phyloP scores from a whole-genome alignment of 1,140 invertebrate genomes.

The Belonocnema kinseyi region DNA sequence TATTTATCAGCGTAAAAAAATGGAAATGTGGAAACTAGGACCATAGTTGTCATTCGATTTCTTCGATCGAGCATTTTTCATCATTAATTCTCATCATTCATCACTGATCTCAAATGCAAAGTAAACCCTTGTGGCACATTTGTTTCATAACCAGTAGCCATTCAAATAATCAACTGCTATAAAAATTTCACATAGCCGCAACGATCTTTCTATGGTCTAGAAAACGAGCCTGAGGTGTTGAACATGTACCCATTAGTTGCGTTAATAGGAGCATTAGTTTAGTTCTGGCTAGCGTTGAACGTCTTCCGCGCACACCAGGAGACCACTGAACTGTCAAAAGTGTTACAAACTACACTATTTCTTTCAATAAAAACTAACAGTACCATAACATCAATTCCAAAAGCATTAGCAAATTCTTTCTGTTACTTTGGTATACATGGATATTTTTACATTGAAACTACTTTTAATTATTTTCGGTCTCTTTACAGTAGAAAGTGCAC shows the following conservation, averaged over 20 bases:
- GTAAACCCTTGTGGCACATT: background rate
- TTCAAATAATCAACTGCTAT: background rate
- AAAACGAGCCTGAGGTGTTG: background rate
- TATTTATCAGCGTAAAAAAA: too few relatives aligned
- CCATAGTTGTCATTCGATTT: background rate
- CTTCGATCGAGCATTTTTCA: background rate
- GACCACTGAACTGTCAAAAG: conserved; percentile 7
- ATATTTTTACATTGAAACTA: too few relatives aligned
- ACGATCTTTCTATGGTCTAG: background rate
- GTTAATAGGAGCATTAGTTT: conserved; percentile 21
- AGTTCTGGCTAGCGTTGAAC: conserved; percentile 2
- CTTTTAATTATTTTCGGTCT: background rate
- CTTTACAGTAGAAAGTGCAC: background rate
- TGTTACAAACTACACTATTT: background rate
- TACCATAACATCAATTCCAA: too few relatives aligned
- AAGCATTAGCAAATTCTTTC: too few relatives aligned
- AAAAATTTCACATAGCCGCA: background rate
- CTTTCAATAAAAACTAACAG: too few relatives aligned
- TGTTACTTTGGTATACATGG: too few relatives aligned
- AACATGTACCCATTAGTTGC: conserved; percentile 27
- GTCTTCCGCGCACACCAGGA: background rate
- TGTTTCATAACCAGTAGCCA: background rate
- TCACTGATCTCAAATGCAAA: background rate
- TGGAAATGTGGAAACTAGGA: too few relatives aligned
- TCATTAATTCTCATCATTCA: background rate